Evolutionary conservation across 2,888 invertebrate genomes (phyloP).

Genomic region (Clivina fossor): DNA sequence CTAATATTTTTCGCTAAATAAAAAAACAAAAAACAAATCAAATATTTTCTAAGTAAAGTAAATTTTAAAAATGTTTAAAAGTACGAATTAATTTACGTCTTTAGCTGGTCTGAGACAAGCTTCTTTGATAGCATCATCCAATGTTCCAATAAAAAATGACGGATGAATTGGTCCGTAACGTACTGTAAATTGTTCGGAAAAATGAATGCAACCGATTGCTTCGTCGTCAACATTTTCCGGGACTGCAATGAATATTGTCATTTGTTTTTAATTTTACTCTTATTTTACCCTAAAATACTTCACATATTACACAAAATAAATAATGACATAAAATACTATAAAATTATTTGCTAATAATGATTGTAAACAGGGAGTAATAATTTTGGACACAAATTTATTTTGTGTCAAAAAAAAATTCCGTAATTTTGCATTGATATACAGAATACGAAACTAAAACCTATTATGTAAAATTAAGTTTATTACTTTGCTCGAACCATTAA

Average conservation of each 20-base stretch:
- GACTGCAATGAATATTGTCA: conserved; percentile 64
- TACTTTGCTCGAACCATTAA: too few relatives aligned
- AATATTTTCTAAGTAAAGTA: background rate
- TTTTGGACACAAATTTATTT: too few relatives aligned
- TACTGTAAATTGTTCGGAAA: conserved; percentile 80
- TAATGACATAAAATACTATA: too few relatives aligned
- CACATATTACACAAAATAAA: too few relatives aligned
- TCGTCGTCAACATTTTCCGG: conserved; percentile 86
- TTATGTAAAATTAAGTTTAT: too few relatives aligned
- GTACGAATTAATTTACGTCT: conserved; percentile 65
- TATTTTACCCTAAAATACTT: too few relatives aligned
- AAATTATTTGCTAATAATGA: too few relatives aligned
- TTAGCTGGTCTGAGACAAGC: conserved; percentile 86
- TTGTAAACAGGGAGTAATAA: too few relatives aligned
- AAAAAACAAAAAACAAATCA: conserved; percentile 35
- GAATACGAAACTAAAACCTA: too few relatives aligned
- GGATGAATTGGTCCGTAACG: conserved; percentile 88
- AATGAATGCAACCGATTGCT: conserved; percentile 80
- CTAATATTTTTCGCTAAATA: conserved; percentile 83
- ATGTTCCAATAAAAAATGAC: conserved; percentile 85
- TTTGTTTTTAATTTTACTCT: too few relatives aligned
- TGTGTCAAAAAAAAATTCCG: too few relatives aligned
- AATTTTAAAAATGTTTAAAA: background rate
- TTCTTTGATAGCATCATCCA: conserved; percentile 89
- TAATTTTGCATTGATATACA: too few relatives aligned